Conservation (phyloP, 2,888 invertebrate genomes). For the Deroplatys truncata region DNA sequence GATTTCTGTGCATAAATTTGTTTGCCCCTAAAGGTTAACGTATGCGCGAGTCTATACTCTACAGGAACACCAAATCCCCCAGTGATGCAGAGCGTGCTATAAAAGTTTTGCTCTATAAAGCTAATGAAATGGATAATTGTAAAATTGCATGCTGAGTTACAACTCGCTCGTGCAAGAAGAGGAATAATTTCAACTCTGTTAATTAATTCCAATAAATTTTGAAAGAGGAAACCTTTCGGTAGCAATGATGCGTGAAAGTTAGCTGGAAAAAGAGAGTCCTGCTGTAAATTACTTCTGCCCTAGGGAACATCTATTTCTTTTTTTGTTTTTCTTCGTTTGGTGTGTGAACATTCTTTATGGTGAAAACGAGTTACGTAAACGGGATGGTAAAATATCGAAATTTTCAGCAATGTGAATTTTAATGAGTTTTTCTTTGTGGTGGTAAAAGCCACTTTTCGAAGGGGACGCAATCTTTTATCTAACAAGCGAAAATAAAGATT, state of each 20-base stretch:
- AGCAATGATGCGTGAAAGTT: background rate
- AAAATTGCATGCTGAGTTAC: background rate
- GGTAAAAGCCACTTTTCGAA: background rate
- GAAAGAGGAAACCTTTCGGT: background rate
- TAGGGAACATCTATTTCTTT: background rate
- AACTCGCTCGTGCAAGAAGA: background rate
- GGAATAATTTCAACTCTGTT: background rate
- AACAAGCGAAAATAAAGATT: background rate
- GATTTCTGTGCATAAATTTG: too few species aligned
- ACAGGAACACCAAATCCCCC: background rate
- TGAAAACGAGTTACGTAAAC: background rate
- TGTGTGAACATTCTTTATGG: background rate
- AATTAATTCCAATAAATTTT: slow-evolving; percentile 3
- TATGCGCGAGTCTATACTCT: too few species aligned
- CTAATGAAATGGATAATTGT: slow-evolving; percentile 6
- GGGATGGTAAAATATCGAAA: background rate
- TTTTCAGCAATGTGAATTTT: background rate
- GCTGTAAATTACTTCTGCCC: background rate
- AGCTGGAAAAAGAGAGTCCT: background rate
- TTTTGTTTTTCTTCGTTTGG: too few species aligned
- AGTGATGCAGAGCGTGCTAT: background rate
- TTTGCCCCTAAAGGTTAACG: too few species aligned
- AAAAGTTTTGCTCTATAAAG: background rate
- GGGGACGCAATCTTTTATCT: background rate
- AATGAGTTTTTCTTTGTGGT: background rate